These are phyloP conservation scores for Poeciliopsis turneri DNA, from an alignment of 2,797 vertebrate genomes.

Conservation along the genomic window DNA sequence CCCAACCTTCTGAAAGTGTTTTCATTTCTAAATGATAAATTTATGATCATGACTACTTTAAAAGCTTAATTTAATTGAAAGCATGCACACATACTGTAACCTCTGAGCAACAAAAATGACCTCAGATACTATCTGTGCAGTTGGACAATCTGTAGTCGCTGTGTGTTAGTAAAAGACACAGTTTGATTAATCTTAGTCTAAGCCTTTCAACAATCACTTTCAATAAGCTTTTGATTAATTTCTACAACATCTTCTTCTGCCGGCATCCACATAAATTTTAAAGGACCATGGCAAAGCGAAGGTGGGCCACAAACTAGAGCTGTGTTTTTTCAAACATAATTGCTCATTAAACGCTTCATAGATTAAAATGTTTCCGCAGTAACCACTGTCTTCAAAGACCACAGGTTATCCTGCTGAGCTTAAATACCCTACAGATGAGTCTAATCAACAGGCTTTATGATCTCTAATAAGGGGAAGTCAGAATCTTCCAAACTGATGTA, in stretches of 20 bases:
- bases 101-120: background rate
- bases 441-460: slow-evolving; percentile 23
- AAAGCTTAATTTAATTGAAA: slow-evolving; percentile 3
- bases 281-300: background rate
- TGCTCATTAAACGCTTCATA: slow-evolving; percentile 12
- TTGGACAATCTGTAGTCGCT: background rate
- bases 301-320: background rate
- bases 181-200: background rate
- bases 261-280: background rate
- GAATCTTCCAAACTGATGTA: background rate
- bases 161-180: background rate
- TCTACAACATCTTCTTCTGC: background rate
- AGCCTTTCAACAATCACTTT: background rate
- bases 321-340: slow-evolving; percentile 2
- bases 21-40: background rate
- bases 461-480: slow-evolving; percentile 6
- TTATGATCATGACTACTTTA: background rate
- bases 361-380: slow-evolving; percentile 5
- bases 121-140: background rate
- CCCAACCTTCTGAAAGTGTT: slow-evolving; percentile 33
- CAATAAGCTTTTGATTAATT: slow-evolving; percentile 4
- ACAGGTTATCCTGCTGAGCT: slow-evolving; percentile 1
- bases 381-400: background rate
- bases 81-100: background rate
- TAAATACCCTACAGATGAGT: slow-evolving; percentile 13